Evolutionary conservation across 2,888 invertebrate species (phyloP).

Genomic region (Drosophila nr. perissopoda): DNA sequence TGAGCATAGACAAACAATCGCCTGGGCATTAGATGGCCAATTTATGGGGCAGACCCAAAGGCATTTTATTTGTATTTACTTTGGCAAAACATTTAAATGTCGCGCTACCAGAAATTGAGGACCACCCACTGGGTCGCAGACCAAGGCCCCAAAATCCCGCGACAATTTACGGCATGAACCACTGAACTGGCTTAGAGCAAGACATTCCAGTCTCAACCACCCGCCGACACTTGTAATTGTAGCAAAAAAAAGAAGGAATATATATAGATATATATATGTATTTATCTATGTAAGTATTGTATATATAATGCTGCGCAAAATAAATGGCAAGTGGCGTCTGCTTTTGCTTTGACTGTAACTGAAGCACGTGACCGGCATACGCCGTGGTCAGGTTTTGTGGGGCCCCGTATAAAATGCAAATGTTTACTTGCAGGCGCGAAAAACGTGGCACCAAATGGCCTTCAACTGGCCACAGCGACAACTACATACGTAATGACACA

Average conservation of each 20-base stretch:
- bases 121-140: slow-evolving; percentile 31
- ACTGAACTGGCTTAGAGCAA: slow-evolving; percentile 55
- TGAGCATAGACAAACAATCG: slow-evolving; percentile 55
- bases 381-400: slow-evolving; percentile 4
- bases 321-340: slow-evolving; percentile 36
- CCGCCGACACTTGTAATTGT: slow-evolving; percentile 21
- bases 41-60: slow-evolving; percentile 42
- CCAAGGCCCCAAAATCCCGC: slow-evolving; percentile 49
- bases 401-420: slow-evolving; percentile 59
- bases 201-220: slow-evolving; percentile 38
- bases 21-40: slow-evolving; percentile 47
- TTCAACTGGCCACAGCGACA: slow-evolving; percentile 42
- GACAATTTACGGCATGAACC: slow-evolving; percentile 60
- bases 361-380: slow-evolving; percentile 67
- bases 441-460: slow-evolving; percentile 51
- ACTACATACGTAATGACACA: slow-evolving; percentile 32
- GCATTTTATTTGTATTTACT: slow-evolving; percentile 60
- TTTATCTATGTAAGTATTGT: neutral
- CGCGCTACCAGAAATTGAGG: neutral
- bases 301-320: slow-evolving; percentile 31
- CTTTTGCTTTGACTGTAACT: slow-evolving; percentile 24
- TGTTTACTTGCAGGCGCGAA: slow-evolving; percentile 65
- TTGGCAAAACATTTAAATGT: slow-evolving; percentile 52
- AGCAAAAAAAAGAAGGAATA: neutral
- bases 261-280: slow-evolving; percentile 10